phyloP scores from a whole-genome alignment of 2,888 invertebrate genomes.

The Brenthis ino region DNA sequence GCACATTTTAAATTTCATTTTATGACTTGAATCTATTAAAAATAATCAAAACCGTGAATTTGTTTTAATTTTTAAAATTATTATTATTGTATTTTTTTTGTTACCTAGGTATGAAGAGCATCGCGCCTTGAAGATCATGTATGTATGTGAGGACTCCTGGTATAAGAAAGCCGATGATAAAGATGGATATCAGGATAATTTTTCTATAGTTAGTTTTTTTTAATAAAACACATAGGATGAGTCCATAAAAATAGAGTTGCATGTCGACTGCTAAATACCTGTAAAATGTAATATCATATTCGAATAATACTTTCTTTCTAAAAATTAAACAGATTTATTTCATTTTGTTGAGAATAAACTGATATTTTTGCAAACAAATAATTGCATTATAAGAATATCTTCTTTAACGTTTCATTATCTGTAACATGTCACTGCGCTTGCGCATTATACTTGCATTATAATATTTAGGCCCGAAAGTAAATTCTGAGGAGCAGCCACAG shows the following conservation, averaged over 20 bases:
- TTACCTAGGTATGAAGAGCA: slow-evolving; percentile 48
- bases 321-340: no score
- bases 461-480: no score
- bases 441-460: no score
- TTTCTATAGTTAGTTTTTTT: slow-evolving; percentile 31
- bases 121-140: slow-evolving; percentile 45
- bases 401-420: no score
- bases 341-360: no score
- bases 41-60: not conserved
- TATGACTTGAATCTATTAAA: not conserved
- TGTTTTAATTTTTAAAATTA: not conserved
- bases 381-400: no score
- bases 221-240: slow-evolving; percentile 41
- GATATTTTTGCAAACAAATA: no score
- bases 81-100: slow-evolving; percentile 7
- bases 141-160: slow-evolving; percentile 49
- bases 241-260: slow-evolving; percentile 49
- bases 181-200: slow-evolving; percentile 36
- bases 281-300: not conserved
- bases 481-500: no score
- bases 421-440: no score
- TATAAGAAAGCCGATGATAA: slow-evolving; percentile 41
- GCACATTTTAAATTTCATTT: no score
- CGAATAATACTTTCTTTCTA: no score
- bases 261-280: slow-evolving; percentile 57